A percentile compares a stretch with the other conserved stretches of the same genome.
These are phyloP conservation scores for Chiloscyllium punctatum DNA, from an alignment of 2,797 vertebrate genomes.

Conservation along the genomic window DNA sequence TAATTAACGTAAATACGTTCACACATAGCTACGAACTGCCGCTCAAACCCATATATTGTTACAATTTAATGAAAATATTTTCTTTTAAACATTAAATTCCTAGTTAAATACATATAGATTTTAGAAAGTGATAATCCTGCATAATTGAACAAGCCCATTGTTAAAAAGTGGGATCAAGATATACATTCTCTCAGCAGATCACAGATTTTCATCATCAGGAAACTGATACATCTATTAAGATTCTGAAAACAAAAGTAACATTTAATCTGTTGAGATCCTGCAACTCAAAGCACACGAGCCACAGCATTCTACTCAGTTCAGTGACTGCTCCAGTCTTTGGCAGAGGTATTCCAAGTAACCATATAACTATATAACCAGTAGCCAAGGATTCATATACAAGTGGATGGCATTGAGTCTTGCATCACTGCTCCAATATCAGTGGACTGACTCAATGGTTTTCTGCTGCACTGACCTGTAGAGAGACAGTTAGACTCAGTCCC, in stretches of 20 bases:
- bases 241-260: not conserved
- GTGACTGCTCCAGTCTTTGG: not conserved
- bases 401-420: not conserved
- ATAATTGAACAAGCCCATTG: not conserved
- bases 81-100: not conserved
- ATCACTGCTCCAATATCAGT: not conserved
- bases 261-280: not conserved
- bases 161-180: not conserved
- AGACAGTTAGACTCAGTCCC: not conserved
- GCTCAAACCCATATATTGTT: not conserved
- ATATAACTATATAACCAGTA: not conserved
- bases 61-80: not conserved
- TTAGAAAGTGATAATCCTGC: not conserved
- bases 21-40: not conserved
- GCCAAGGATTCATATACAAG: not conserved
- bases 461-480: not conserved
- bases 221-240: not conserved
- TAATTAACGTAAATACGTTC: slow-evolving; percentile 24
- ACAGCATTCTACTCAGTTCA: not conserved
- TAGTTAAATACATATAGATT: not conserved
- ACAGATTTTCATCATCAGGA: not conserved
- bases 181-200: not conserved
- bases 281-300: not conserved
- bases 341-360: not conserved
- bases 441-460: not conserved